Evolutionary conservation across 2,797 vertebrate genomes (phyloP).

Genomic region (Brachyrhaphis roseni): DNA sequence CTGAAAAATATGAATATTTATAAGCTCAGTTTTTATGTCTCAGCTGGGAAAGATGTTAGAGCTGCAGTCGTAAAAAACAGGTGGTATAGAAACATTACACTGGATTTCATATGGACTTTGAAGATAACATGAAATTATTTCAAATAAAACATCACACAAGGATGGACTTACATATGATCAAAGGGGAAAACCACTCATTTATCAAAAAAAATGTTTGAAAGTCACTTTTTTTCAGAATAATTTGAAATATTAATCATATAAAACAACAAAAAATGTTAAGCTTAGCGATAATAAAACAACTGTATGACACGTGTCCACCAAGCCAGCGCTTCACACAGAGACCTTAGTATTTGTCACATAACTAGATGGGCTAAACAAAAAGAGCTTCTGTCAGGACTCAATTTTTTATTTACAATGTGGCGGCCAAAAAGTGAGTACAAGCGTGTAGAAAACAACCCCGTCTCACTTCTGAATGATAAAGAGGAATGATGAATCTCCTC

Average conservation of each 20-base stretch:
- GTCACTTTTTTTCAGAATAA: background rate
- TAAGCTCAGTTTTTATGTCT: background rate
- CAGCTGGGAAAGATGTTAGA: background rate
- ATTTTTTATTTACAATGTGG: background rate
- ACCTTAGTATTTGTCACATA: background rate
- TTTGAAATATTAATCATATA: background rate
- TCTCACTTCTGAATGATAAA: constrained; percentile 62
- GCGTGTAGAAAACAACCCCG: background rate
- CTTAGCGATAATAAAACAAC: background rate
- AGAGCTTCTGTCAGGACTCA: background rate
- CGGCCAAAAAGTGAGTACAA: constrained; percentile 12
- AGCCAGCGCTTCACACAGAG: background rate
- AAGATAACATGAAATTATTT: background rate
- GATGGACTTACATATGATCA: background rate
- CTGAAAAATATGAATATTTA: background rate
- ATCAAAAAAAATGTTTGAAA: background rate
- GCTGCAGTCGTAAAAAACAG: background rate
- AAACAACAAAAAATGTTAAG: background rate
- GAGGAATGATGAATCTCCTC: constrained; percentile 34
- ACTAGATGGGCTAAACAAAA: background rate
- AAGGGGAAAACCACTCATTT: background rate
- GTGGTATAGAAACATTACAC: background rate
- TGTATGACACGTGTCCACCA: background rate
- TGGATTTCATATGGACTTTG: background rate
- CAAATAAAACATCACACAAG: background rate